Evolutionary conservation across 1,140 invertebrate species (phyloP), one percentile per base, ranked within the genome.

Genomic region (Trialeurodes vaporariorum): DNA sequence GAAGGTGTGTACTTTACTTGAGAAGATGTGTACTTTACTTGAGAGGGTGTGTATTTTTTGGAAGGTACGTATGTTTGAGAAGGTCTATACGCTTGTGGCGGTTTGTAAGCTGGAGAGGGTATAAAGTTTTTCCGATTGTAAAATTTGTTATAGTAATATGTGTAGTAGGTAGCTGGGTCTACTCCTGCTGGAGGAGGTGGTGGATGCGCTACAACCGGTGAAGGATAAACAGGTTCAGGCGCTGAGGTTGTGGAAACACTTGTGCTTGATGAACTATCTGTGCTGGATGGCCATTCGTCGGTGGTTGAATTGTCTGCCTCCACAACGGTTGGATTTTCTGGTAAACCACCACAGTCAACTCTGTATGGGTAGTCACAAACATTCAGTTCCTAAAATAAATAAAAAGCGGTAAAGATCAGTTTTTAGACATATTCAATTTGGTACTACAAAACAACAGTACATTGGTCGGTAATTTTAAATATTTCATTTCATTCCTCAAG

Each of bases 341-440:
- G 76, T n/a, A 77, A 70, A 2, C 78, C 79, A 67, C 76, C 74
- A 71, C 85, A 87, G 69, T 83, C 78, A 0, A 86, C 84, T 26
- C 79, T 79, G 65, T 79, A 76, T 0, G 77, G 75, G 68, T 84
- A 86, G 69, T 86, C 84, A 68, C 85, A 87, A 1, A 86, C 80
- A 25, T 82, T 80, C 0, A 84, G 71, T 66, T 76, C 72, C 85
- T 86, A 75, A 66, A 80, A 79, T 68, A 70, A 17, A 26, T n/a
- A n/a, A n/a, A n/a, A n/a, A n/a, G n/a, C n/a, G n/a, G n/a, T n/a
- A n/a, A n/a, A n/a, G n/a, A n/a, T n/a, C n/a, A n/a, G n/a, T n/a
- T n/a, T n/a, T n/a, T n/a, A n/a, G n/a, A n/a, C n/a, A n/a, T n/a
- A n/a, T n/a, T n/a, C n/a, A n/a, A n/a, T n/a, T n/a, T n/a, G n/a